These are phyloP conservation scores for Apamea epomidion DNA, from an alignment of 2,888 invertebrate genomes.

Conservation along the genomic window DNA sequence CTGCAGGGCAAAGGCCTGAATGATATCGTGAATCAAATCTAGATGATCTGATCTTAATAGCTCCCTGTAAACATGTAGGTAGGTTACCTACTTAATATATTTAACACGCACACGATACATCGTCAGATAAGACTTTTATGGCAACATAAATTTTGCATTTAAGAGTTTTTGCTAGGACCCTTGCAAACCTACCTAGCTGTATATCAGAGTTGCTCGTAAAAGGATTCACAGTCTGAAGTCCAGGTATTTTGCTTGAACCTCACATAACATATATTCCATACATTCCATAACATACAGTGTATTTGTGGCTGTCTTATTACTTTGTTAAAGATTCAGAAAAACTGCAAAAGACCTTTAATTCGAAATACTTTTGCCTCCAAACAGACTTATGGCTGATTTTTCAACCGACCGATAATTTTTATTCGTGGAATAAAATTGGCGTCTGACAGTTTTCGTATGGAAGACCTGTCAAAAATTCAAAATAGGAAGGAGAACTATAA, in stretches of 20 bases:
- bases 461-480: no score
- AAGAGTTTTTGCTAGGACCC: conserved; percentile 10
- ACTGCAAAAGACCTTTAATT: neutral
- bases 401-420: no score
- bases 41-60: neutral
- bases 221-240: neutral
- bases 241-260: neutral
- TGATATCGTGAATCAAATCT: neutral
- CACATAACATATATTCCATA: neutral
- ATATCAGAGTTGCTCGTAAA: neutral
- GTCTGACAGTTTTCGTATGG: no score
- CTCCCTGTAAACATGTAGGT: conserved; percentile 9
- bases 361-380: neutral
- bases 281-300: neutral
- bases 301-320: neutral
- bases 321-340: neutral
- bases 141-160: conserved; percentile 6
- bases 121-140: conserved; percentile 23
- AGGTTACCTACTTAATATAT: conserved; percentile 1
- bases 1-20: neutral
- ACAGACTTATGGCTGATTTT: neutral
- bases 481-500: no score
- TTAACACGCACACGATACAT: conserved; percentile 20
- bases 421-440: no score
- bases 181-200: no score